Base-by-base conservation (phyloP, 2,888 invertebrate species). In the Hymenopus coronatus region DNA sequence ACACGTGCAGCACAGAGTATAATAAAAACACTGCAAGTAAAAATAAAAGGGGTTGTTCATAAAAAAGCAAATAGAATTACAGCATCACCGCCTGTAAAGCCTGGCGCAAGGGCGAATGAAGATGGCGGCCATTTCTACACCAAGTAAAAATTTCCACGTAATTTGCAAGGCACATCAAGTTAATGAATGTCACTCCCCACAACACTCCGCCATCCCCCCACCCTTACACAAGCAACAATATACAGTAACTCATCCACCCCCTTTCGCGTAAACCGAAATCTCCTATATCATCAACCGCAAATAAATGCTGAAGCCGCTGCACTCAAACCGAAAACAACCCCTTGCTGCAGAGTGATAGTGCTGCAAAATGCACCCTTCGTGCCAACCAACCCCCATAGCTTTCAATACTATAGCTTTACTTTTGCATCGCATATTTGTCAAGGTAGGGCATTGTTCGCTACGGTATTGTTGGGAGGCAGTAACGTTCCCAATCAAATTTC, bases 141-240 rank as follows among this genome's bases (percentile, higher is more conserved):
- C 25, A 87, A 82, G 87, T 82, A 87, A 87, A 87, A 87, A 70
- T 70, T 87, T 87, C 87, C 87, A 82, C 87, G 82, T 87, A 87
- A 87, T 87, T 82, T 87, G 82, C 82, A 87, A 87, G 82, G 87
- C 87, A 87, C 82, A 87, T 87, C 87, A 87, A 33, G 82, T 82
- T 87, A 87, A 87, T 87, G 82, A 87, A 87, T 14, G 33, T 82
- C 30, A 30, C n/a, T 82, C 82, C 82, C 87, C n/a, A 8, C 7
- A 40, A 85, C 46, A 46, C 15, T 0, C 1, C 8, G 28, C 54
- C 54, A 33, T 33, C 30, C 0, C 81, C 14, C 20, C 54, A 20
- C 20, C 3, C 20, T 40, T 40, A 70, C 54, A n/a, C 28, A 86
- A 81, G 70, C 28, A 86, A 46, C 28, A 30, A 81, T 28, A 81